Percentiles rank a stretch among this genome's conserved stretches.
Evolutionary conservation across 2,797 vertebrate species (phyloP).

Genomic region (Microctenopoma lineatum): DNA sequence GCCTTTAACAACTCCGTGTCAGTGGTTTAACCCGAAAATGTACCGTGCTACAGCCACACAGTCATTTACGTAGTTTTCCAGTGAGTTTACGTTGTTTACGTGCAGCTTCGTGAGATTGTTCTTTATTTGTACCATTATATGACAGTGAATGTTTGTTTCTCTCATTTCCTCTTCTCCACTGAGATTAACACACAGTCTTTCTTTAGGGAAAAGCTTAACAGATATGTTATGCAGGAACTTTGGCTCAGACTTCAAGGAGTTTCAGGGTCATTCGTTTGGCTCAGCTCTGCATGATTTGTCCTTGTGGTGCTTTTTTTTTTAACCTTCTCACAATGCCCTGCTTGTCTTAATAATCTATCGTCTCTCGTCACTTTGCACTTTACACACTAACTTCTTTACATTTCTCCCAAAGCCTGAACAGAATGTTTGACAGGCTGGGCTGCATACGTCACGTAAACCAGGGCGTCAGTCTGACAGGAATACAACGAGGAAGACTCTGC

Average conservation of each 20-base stretch:
- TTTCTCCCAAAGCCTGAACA: background rate
- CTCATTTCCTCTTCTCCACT: slow-evolving; percentile 1
- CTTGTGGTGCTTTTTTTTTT: slow-evolving; percentile 50
- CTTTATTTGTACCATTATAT: too few relatives aligned
- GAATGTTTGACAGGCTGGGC: background rate
- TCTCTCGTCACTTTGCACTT: slow-evolving; percentile 47
- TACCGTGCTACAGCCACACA: too few relatives aligned
- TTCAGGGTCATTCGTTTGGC: slow-evolving; percentile 73
- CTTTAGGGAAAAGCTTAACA: background rate
- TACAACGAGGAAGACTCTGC: slow-evolving; percentile 60
- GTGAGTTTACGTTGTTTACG: background rate
- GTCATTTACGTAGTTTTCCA: background rate
- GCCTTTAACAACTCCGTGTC: background rate
- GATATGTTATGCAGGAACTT: slow-evolving; percentile 16
- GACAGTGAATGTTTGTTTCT: too few relatives aligned
- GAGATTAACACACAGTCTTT: background rate
- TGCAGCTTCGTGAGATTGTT: background rate
- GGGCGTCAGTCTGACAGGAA: slow-evolving; percentile 30
- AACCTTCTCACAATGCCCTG: slow-evolving; percentile 3
- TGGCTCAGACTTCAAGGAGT: slow-evolving; percentile 28
- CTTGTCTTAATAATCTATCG: slow-evolving; percentile 44
- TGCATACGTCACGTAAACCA: slow-evolving; percentile 2
- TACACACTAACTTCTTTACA: background rate
- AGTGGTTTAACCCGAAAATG: background rate
- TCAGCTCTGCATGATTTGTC: slow-evolving; percentile 17